These are phyloP conservation scores for Uloborus diversus DNA, from an alignment of 1,140 invertebrate species.

Conservation along the genomic window DNA sequence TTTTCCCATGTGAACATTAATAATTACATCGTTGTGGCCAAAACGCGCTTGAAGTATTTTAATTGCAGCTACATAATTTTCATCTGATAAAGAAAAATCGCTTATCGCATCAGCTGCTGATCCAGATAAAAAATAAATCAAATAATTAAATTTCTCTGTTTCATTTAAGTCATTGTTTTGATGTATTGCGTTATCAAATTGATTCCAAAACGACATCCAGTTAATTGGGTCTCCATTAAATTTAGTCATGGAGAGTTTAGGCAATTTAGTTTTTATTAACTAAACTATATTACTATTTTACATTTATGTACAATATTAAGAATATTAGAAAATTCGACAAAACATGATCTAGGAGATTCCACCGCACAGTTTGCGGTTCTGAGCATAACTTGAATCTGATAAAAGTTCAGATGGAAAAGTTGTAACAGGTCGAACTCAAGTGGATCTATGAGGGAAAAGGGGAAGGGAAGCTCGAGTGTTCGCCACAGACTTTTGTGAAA, in stretches of 20 bases:
- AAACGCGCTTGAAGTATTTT: background rate
- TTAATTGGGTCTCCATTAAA: background rate
- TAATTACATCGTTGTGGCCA: background rate
- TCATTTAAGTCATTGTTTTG: background rate
- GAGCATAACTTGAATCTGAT: too few relatives aligned
- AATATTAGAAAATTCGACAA: too few relatives aligned
- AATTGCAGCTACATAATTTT: background rate
- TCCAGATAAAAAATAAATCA: background rate
- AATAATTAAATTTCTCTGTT: conserved; percentile 2
- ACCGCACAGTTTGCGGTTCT: too few relatives aligned
- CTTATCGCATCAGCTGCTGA: background rate
- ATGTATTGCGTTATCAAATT: background rate
- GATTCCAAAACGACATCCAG: background rate
- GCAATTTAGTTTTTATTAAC: background rate
- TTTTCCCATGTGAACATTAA: background rate
- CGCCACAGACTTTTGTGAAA: too few relatives aligned
- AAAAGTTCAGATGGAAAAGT: too few relatives aligned
- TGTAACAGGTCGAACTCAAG: too few relatives aligned
- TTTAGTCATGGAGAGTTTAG: background rate
- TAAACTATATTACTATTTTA: too few relatives aligned
- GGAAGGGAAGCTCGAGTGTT: too few relatives aligned
- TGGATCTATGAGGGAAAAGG: too few relatives aligned
- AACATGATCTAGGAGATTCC: too few relatives aligned
- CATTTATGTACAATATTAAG: too few relatives aligned
- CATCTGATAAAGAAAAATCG: background rate